Evolutionary conservation across 2,797 vertebrate genomes (phyloP).

Genomic region (Enteromius unitaeniatus): DNA sequence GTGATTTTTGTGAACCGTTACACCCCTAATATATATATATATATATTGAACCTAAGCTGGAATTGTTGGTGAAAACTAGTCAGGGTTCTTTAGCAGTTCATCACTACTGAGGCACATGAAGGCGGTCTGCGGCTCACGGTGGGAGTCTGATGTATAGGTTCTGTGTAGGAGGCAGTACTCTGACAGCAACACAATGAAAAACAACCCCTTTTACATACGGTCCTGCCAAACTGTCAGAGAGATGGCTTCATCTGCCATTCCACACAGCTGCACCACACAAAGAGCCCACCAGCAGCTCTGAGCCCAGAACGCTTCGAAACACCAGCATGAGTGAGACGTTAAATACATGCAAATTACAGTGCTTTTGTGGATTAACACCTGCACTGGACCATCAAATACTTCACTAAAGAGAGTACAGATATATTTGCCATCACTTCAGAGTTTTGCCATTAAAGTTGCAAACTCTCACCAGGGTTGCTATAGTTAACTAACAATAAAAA

Average conservation of each 20-base stretch:
- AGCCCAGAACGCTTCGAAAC: not conserved
- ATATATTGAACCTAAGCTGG: not conserved
- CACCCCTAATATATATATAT: not conserved
- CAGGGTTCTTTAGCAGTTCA: not conserved
- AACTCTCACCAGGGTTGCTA: not conserved
- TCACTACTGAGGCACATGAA: not conserved
- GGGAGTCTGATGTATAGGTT: conserved; percentile 38
- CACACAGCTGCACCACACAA: conserved; percentile 44
- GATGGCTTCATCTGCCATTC: conserved; percentile 38
- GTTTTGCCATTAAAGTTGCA: not conserved
- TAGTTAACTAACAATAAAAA: not conserved
- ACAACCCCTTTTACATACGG: conserved; percentile 29
- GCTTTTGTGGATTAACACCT: conserved; percentile 21
- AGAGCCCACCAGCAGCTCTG: not conserved
- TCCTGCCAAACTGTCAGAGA: conserved; percentile 52
- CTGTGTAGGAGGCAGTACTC: conserved; percentile 30
- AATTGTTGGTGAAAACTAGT: not conserved
- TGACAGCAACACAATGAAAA: conserved; percentile 48
- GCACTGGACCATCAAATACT: not conserved
- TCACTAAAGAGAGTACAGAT: not conserved
- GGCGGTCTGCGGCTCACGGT: conserved; percentile 16
- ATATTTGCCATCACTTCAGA: not conserved
- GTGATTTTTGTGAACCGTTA: no score
- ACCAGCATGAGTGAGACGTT: not conserved
- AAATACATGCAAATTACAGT: conserved; percentile 1